Evolutionary conservation across 2,888 invertebrate species (phyloP).

Genomic region (Opisthograptis luteolata): DNA sequence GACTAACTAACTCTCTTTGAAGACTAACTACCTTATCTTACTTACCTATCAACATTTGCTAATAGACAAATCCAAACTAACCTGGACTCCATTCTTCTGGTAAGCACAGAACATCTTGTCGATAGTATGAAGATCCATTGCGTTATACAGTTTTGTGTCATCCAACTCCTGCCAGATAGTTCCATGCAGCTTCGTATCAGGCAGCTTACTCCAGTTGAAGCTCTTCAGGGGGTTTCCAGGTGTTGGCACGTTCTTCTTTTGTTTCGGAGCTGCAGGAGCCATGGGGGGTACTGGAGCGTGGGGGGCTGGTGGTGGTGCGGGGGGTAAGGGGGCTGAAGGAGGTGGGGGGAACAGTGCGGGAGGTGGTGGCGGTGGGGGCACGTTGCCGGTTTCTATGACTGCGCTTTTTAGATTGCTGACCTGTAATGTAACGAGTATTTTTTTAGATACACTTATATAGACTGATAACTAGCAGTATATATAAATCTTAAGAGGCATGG

Average conservation of each 20-base stretch:
- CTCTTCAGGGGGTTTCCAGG: constrained; percentile 97
- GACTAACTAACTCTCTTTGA: too few species aligned
- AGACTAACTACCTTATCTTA: too few species aligned
- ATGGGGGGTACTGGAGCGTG: constrained; percentile 81
- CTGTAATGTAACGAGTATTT: constrained; percentile 43
- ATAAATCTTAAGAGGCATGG: too few species aligned
- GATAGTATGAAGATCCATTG: constrained; percentile 95
- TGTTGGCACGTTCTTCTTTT: constrained; percentile 95
- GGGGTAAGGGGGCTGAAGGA: constrained; percentile 84
- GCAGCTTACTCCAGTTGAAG: constrained; percentile 98
- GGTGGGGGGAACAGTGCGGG: constrained; percentile 83
- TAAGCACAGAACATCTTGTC: constrained; percentile 98
- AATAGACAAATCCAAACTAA: too few species aligned
- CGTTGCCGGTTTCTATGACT: constrained; percentile 67
- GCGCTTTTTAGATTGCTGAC: constrained; percentile 79
- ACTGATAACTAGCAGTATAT: too few species aligned
- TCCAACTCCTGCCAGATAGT: constrained; percentile 98
- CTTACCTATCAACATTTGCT: too few species aligned
- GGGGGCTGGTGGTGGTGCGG: constrained; percentile 84
- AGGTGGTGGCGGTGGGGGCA: constrained; percentile 58
- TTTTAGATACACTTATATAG: too few species aligned
- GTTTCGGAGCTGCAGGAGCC: constrained; percentile 83
- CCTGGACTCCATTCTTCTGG: constrained; percentile 94
- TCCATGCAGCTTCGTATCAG: constrained; percentile 94
- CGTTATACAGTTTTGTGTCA: constrained; percentile 95